Conservation (phyloP, 1,140 invertebrate species). For the Sipha flava region DNA sequence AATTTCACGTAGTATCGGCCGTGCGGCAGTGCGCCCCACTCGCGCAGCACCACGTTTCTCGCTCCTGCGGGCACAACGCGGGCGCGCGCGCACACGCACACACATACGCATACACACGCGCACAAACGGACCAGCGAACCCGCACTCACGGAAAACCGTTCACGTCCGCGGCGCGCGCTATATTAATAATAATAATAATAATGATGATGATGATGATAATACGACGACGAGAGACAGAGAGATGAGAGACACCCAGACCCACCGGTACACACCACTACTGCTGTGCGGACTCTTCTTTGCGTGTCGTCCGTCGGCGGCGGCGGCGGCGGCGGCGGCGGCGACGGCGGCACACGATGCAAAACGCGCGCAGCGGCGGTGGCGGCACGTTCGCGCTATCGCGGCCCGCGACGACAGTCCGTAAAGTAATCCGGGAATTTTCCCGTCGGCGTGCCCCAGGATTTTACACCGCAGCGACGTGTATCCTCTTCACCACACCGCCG, state of each 20-base stretch:
- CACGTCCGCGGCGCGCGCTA: not conserved
- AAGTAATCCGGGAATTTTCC: conserved; percentile 31
- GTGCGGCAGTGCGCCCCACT: not conserved
- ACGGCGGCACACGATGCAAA: not conserved
- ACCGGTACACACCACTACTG: not conserved
- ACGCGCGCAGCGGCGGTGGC: not conserved
- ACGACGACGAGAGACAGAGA: not conserved
- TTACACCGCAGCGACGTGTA: not conserved
- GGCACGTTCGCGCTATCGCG: conserved; percentile 24
- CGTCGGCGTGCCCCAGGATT: conserved; percentile 30
- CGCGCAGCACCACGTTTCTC: not conserved
- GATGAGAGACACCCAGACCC: not conserved
- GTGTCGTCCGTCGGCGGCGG: too few relatives aligned
- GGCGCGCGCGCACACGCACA: not conserved
- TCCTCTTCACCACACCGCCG: not conserved
- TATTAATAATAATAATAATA: not conserved
- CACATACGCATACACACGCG: not conserved
- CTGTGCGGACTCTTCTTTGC: not conserved
- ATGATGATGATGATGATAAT: not conserved
- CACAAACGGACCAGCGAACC: too few relatives aligned
- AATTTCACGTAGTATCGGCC: too few relatives aligned
- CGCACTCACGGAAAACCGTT: too few relatives aligned
- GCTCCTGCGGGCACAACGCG: too few relatives aligned
- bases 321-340: too few relatives aligned
- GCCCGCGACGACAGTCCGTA: conserved; percentile 26